Percentiles rank a stretch among this genome's conserved stretches.
Conservation (phyloP, 2,797 vertebrate species). For the Xyrichtys novacula region DNA sequence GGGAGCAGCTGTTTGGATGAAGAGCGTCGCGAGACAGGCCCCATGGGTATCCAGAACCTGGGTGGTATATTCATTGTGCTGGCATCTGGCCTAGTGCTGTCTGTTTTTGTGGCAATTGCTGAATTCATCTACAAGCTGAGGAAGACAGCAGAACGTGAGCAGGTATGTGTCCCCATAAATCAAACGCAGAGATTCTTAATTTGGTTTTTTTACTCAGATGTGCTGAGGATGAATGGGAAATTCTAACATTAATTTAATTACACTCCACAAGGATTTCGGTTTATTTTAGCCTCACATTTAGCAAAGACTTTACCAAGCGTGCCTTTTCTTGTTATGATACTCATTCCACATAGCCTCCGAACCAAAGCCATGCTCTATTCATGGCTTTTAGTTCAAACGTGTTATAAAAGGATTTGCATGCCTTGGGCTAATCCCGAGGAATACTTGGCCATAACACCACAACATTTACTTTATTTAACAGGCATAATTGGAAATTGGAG, state of each 20-base stretch:
- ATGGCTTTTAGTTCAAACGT: slow-evolving; percentile 66
- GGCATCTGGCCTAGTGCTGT: slow-evolving; percentile 95
- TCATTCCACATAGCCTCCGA: slow-evolving; percentile 42
- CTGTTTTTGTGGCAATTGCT: slow-evolving; percentile 95
- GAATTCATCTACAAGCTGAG: slow-evolving; percentile 98
- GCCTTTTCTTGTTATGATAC: slow-evolving; percentile 43
- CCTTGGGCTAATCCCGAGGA: slow-evolving; percentile 69
- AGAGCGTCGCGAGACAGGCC: slow-evolving; percentile 93
- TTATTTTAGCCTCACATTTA: slow-evolving; percentile 36
- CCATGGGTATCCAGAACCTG: slow-evolving; percentile 97
- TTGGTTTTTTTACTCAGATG: neutral
- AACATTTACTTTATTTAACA: slow-evolving; percentile 75
- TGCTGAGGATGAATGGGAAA: slow-evolving; percentile 10
- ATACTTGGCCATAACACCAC: slow-evolving; percentile 63
- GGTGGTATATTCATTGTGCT: slow-evolving; percentile 98
- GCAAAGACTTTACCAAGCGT: slow-evolving; percentile 36
- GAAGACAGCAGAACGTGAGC: slow-evolving; percentile 94
- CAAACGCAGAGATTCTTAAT: slow-evolving; percentile 6
- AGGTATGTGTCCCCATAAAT: slow-evolving; percentile 86
- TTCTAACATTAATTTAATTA: slow-evolving; percentile 56
- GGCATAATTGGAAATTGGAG: slow-evolving; percentile 81
- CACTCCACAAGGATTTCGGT: slow-evolving; percentile 23
- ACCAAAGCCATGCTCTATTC: slow-evolving; percentile 53
- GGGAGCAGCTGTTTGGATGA: slow-evolving; percentile 94
- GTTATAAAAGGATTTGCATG: slow-evolving; percentile 73